Conservation (phyloP, 2,797 vertebrate genomes). For the Buceros bicornis region DNA sequence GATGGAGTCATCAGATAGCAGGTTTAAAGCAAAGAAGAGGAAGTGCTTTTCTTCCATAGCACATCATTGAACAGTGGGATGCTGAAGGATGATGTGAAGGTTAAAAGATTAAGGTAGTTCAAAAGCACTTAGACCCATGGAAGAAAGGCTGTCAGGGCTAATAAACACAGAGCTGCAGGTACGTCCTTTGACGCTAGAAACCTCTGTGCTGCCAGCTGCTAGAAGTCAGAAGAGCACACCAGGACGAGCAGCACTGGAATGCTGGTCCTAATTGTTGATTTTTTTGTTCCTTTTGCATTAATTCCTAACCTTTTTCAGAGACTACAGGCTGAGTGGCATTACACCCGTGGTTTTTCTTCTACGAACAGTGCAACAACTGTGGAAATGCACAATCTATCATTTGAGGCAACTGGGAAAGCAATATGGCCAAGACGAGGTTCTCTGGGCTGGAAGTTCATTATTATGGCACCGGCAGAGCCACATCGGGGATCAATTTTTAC, state of each 20-base stretch:
- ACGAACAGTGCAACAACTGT: neutral
- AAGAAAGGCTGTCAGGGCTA: neutral
- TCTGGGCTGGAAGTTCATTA: neutral
- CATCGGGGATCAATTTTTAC: neutral
- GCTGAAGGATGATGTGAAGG: neutral
- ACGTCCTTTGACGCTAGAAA: neutral
- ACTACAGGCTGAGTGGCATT: neutral
- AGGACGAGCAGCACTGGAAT: neutral
- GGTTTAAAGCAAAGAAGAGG: neutral
- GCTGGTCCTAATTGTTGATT: neutral
- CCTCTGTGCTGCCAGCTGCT: neutral
- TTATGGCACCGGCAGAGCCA: neutral
- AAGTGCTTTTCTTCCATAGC: neutral
- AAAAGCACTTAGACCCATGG: neutral
- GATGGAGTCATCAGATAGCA: neutral
- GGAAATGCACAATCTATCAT: neutral
- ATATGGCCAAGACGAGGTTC: accelerated
- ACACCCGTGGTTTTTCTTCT: neutral
- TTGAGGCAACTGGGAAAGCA: neutral
- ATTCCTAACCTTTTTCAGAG: neutral
- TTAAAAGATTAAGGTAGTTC: neutral
- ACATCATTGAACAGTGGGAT: neutral
- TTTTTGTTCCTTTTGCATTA: neutral
- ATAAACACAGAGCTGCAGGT: neutral
- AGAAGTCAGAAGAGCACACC: neutral